Percentiles rank a stretch among this genome's conserved stretches.
These are phyloP conservation scores for Ichneumoninae sp. DNA, from an alignment of 2,888 invertebrate genomes.

Conservation along the genomic window DNA sequence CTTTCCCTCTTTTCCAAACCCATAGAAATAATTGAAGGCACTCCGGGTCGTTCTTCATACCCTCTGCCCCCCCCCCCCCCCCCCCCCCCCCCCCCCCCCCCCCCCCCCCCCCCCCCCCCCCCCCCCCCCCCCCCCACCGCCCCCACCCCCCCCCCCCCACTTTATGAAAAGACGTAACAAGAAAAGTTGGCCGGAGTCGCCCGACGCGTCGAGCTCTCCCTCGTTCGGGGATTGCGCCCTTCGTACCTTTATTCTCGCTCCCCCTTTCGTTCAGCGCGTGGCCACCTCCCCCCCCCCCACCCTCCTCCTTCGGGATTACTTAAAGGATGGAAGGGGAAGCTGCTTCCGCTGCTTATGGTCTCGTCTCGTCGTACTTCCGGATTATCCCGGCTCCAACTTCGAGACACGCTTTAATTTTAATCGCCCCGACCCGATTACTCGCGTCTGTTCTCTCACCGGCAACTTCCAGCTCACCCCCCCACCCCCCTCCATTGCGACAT, in stretches of 20 bases:
- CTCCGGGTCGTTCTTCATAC: neutral
- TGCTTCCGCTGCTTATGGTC: conserved; percentile 21
- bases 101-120: neutral
- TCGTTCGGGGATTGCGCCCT: conserved; percentile 4
- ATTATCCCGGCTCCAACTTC: conserved; percentile 52
- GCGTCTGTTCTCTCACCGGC: conserved; percentile 5
- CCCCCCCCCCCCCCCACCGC: too few relatives aligned
- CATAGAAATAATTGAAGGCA: conserved; percentile 59
- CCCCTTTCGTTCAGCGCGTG: conserved; percentile 4
- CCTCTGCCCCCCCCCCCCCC: neutral
- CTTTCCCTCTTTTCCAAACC: conserved; percentile 26
- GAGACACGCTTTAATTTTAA: conserved; percentile 63
- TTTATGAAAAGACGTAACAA: conserved; percentile 64
- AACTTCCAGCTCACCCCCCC: neutral
- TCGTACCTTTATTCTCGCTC: conserved; percentile 5
- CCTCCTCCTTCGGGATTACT: conserved; percentile 40
- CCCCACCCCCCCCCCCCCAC: conserved; percentile 15
- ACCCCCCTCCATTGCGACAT: too few relatives aligned
- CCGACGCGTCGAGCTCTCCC: neutral
- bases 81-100: neutral
- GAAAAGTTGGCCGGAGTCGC: conserved; percentile 27
- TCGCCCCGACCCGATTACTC: conserved; percentile 57
- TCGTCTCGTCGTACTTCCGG: conserved; percentile 59
- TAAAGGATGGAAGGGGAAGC: conserved; percentile 15
- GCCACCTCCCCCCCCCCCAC: neutral